Conservation (phyloP, 1,140 invertebrate species). For the Drosophila neocordata region DNA sequence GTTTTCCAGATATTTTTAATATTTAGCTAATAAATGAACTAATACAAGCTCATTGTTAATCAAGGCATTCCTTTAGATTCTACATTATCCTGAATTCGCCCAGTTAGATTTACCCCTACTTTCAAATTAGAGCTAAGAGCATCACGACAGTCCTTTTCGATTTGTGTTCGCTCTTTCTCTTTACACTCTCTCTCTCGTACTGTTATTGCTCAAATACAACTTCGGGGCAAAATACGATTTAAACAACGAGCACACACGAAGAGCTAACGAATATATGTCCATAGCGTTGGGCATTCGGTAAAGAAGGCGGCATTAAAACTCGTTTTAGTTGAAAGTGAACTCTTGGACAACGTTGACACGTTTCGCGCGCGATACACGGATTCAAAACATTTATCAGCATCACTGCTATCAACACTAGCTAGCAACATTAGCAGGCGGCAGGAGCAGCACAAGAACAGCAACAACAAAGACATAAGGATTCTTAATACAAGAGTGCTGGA, state of each 20-base stretch:
- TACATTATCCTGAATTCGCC: neutral
- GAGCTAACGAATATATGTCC: constrained; percentile 29
- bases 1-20: too few species aligned
- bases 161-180: neutral
- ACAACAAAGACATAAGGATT: constrained; percentile 9
- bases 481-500: constrained; percentile 14
- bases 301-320: constrained; percentile 54
- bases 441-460: constrained; percentile 37
- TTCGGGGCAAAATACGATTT: constrained; percentile 11
- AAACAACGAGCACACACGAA: constrained; percentile 34
- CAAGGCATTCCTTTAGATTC: neutral
- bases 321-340: constrained; percentile 82
- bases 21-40: too few species aligned
- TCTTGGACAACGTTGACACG: constrained; percentile 76
- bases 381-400: constrained; percentile 8
- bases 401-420: constrained; percentile 26
- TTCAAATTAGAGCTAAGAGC: neutral
- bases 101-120: neutral
- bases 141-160: neutral
- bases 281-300: constrained; percentile 38
- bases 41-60: neutral
- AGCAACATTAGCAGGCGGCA: neutral
- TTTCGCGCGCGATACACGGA: constrained; percentile 65
- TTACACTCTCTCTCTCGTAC: neutral
- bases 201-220: neutral